These are phyloP conservation scores for Patella ulyssiponensis DNA, from an alignment of 2,888 invertebrate genomes.

Conservation along the genomic window DNA sequence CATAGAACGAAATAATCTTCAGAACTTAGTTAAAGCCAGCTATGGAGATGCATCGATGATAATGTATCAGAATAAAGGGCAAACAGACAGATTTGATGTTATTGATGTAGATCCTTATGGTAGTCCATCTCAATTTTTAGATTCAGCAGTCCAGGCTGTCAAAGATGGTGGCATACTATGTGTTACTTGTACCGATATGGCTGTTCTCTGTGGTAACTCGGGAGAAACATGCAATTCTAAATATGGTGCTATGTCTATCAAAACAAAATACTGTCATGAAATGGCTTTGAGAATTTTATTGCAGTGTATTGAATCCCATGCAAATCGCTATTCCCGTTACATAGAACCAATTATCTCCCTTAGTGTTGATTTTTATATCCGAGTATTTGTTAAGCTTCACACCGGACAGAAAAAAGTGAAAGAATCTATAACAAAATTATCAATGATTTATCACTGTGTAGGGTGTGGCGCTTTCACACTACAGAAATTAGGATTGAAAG, in stretches of 20 bases:
- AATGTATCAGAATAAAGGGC: conserved; percentile 76
- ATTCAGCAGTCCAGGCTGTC: conserved; percentile 69
- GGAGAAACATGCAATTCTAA: conserved; percentile 94
- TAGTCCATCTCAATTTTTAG: conserved; percentile 90
- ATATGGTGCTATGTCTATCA: conserved; percentile 92
- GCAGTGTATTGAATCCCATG: conserved; percentile 90
- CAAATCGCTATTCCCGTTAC: conserved; percentile 92
- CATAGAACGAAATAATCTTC: conserved; percentile 82
- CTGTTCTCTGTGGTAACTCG: conserved; percentile 92
- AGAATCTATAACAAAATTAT: conserved; percentile 82
- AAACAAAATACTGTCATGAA: conserved; percentile 87
- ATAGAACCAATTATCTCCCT: conserved; percentile 91
- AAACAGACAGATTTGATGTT: conserved; percentile 83
- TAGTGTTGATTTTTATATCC: conserved; percentile 95
- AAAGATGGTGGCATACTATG: conserved; percentile 83
- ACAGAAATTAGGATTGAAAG: conserved; percentile 80
- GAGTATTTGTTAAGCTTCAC: conserved; percentile 90
- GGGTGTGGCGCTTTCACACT: conserved; percentile 88
- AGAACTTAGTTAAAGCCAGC: conserved; percentile 81
- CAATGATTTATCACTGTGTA: conserved; percentile 89
- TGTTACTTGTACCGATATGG: conserved; percentile 97
- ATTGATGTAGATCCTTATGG: conserved; percentile 99
- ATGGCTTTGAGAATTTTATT: conserved; percentile 95
- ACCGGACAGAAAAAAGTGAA: conserved; percentile 89
- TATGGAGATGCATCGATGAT: conserved; percentile 85